Conservation (phyloP, 2,888 invertebrate species). For the Notodonta dromedarius region DNA sequence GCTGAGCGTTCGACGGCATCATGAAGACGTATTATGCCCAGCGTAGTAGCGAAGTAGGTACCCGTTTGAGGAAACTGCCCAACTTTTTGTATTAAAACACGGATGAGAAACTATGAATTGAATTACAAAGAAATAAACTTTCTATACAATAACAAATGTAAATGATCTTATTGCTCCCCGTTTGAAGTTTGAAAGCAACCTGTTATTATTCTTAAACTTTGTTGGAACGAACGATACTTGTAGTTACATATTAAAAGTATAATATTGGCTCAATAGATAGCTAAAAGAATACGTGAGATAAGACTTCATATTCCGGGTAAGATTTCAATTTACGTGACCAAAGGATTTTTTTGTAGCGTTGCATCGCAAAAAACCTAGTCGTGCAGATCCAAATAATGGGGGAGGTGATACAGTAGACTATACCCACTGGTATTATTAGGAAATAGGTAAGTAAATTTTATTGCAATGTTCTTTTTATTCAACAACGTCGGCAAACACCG, state of each 20-base stretch:
- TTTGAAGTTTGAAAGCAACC: constrained; percentile 37
- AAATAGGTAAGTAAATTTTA: no score
- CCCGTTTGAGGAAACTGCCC: constrained; percentile 7
- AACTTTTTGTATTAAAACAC: constrained; percentile 15
- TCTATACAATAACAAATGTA: constrained; percentile 40
- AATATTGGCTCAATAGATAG: no score
- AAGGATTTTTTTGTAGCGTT: no score
- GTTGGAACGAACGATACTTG: constrained; percentile 23
- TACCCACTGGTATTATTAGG: no score
- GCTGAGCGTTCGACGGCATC: constrained; percentile 48
- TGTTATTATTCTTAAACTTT: constrained; percentile 39
- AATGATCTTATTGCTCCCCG: constrained; percentile 26
- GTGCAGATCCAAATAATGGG: no score
- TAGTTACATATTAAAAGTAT: constrained; percentile 34
- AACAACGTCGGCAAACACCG: no score
- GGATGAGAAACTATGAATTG: constrained; percentile 41
- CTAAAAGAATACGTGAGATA: no score
- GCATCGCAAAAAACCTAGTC: no score
- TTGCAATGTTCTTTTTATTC: no score
- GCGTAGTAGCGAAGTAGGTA: not conserved
- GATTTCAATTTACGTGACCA: no score
- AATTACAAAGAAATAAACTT: constrained; percentile 22
- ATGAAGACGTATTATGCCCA: constrained; percentile 58
- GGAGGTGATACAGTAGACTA: no score
- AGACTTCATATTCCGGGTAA: no score